phyloP scores from a whole-genome alignment of 2,888 invertebrate genomes.

The Acleris emargana region DNA sequence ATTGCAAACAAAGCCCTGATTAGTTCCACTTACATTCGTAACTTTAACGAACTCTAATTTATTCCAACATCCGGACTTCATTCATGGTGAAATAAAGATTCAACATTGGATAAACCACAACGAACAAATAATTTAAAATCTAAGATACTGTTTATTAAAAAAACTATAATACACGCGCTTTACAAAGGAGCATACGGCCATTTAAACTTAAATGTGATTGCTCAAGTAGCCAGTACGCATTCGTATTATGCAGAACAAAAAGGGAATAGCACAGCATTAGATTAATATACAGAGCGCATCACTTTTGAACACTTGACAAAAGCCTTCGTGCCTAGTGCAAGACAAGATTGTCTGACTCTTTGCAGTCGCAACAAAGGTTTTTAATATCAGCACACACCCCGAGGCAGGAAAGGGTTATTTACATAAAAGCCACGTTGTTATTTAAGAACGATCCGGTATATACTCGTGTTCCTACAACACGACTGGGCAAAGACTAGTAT shows the following conservation, averaged over 20 bases:
- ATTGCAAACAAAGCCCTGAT: too few species aligned
- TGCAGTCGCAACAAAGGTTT: constrained; percentile 71
- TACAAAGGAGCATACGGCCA: background rate
- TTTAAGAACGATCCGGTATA: constrained; percentile 71
- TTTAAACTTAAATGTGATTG: background rate
- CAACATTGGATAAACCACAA: too few species aligned
- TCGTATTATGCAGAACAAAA: constrained; percentile 44
- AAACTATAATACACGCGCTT: background rate
- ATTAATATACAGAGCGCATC: constrained; percentile 39
- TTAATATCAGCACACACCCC: constrained; percentile 77
- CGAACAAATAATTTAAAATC: too few species aligned
- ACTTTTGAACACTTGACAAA: constrained; percentile 45
- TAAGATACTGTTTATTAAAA: background rate
- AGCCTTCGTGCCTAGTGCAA: constrained; percentile 41
- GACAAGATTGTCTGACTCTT: constrained; percentile 59
- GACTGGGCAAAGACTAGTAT: constrained; percentile 30
- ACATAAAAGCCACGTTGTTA: constrained; percentile 75
- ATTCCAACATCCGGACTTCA: too few species aligned
- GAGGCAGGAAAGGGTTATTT: constrained; percentile 70
- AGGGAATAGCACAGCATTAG: constrained; percentile 47
- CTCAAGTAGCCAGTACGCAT: background rate
- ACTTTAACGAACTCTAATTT: too few species aligned
- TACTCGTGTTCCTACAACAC: constrained; percentile 56
- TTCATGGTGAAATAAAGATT: too few species aligned
- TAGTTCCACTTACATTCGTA: too few species aligned